Evolutionary conservation across 2,797 vertebrate genomes (phyloP), one percentile per base, ranked within the genome.

Genomic region (Nannoperca australis): DNA sequence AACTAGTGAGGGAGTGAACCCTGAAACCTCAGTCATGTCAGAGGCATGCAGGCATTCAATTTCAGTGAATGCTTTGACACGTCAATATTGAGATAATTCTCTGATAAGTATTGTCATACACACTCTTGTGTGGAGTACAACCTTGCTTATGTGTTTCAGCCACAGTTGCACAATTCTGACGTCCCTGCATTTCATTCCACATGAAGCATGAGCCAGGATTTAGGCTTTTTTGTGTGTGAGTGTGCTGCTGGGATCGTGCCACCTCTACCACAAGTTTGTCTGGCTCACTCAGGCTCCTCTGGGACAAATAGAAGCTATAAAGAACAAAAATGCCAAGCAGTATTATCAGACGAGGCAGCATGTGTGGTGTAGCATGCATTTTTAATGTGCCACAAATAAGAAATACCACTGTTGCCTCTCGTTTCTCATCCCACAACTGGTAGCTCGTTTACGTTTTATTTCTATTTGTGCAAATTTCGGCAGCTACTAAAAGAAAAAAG

Each of bases 321-420:
- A 95, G 93, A 93, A 93, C 86, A 90, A 91, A 93, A 93, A 88
- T 87, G 84, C 84, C 81, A 77, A 83, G 67, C 56, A 80, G 85
- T 88, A 79, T 93, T 88, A 93, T 93, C 86, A 81, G 88, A 84
- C 71, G 9, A 72, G 76, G 81, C 88, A 83, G 85, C 84, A 78
- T 87, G 86, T 86, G 88, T 87, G 79, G 86, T 80, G 84, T 83
- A 84, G 51, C 93, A 93, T 95, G 85, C 88, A 94, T 94, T 93
- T 94, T 94, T 92, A 92, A 94, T 92, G 87, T 68, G 61, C 80
- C 82, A 85, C 88, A 92, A 94, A 92, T 93, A 92, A 92, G 85
- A 93, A 92, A 87, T 87, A 87, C 77, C 78, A 81, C 76, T 61
- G 76, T 73, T 78, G 68, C 82, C 71, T 70, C 78, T 75, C 24